phyloP scores from a whole-genome alignment of 2,888 invertebrate species.

The Lordiphosa andalusiaca region DNA sequence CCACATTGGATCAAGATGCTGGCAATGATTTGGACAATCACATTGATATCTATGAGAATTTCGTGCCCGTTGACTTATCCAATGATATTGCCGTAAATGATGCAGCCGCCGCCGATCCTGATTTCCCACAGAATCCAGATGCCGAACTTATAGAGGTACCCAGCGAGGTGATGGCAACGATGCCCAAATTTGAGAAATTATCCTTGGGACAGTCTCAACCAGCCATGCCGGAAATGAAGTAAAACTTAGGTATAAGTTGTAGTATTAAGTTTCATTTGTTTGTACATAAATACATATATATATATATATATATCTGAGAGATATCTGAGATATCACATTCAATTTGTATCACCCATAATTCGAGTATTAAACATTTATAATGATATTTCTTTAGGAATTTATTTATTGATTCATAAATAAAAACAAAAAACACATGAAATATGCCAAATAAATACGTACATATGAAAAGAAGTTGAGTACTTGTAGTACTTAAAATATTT shows the following conservation, averaged over 20 bases:
- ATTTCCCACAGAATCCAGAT: constrained; percentile 78
- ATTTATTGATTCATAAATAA: constrained; percentile 44
- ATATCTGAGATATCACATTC: constrained; percentile 14
- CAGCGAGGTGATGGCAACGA: constrained; percentile 21
- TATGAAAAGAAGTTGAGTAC: neutral
- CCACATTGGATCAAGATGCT: constrained; percentile 54
- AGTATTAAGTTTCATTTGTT: constrained; percentile 35
- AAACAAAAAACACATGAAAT: constrained; percentile 16
- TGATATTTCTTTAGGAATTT: constrained; percentile 20
- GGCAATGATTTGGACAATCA: constrained; percentile 73
- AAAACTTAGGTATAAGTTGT: constrained; percentile 6
- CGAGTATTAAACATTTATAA: constrained; percentile 12
- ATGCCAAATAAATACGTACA: constrained; percentile 3
- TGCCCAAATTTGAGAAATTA: constrained; percentile 74
- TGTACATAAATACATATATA: constrained; percentile 5
- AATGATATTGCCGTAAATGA: constrained; percentile 80
- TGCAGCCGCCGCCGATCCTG: constrained; percentile 72
- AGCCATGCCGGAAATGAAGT: constrained; percentile 30
- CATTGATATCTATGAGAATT: constrained; percentile 73
- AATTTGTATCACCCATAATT: constrained; percentile 6
- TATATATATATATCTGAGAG: neutral
- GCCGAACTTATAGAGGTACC: constrained; percentile 76
- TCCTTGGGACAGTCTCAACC: constrained; percentile 40
- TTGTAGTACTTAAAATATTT: too few relatives aligned
- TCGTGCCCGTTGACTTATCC: constrained; percentile 77